A percentile compares a stretch with the other conserved stretches of the same genome.
phyloP scores from a whole-genome alignment of 1,140 invertebrate species.

The Heliconius hermathena region DNA sequence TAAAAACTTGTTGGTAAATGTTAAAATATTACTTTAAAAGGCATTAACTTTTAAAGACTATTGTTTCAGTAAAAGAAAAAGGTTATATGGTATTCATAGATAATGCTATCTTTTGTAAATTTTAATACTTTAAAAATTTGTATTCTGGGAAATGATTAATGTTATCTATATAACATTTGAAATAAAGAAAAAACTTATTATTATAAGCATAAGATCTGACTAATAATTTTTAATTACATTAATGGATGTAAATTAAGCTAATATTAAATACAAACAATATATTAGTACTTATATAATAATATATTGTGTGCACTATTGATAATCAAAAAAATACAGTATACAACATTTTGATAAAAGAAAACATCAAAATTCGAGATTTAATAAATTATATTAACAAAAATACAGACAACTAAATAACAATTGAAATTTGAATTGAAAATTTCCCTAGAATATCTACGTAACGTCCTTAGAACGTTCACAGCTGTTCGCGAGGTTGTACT shows the following conservation, averaged over 20 bases:
- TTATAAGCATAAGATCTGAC: neutral
- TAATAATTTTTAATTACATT: neutral
- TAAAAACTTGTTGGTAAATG: neutral
- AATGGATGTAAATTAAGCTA: neutral
- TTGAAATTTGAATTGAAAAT: neutral
- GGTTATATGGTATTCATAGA: conserved; percentile 1
- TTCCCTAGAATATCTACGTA: neutral
- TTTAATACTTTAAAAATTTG: neutral
- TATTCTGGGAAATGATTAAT: neutral
- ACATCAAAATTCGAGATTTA: neutral
- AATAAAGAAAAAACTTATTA: neutral
- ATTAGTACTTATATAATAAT: neutral
- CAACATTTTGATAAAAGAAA: neutral
- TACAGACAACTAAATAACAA: neutral
- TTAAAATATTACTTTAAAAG: neutral
- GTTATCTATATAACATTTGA: neutral
- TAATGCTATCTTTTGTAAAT: conserved; percentile 1
- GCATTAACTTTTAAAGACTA: neutral
- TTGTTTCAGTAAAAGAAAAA: neutral
- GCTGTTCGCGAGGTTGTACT: conserved; percentile 4
- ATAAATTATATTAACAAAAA: neutral
- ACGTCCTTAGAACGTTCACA: conserved; percentile 5
- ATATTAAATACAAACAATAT: neutral
- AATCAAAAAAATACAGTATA: neutral
- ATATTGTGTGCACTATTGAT: neutral